Evolutionary conservation across 2,113 vertebrate genomes (phyloP).

Genomic region (Mesocricetus auratus): DNA sequence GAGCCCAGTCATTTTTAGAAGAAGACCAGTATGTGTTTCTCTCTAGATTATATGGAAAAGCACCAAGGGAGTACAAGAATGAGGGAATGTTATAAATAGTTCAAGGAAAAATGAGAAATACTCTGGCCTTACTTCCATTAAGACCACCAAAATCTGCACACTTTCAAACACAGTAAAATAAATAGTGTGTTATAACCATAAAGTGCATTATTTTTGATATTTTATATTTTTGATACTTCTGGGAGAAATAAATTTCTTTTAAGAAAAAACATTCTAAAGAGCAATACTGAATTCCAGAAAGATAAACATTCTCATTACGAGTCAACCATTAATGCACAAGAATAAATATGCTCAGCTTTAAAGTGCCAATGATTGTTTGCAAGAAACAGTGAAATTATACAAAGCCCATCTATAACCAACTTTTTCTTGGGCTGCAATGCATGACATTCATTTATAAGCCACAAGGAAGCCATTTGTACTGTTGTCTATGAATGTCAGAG

Average conservation of each 20-base stretch:
- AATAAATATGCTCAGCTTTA: background rate
- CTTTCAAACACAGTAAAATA: background rate
- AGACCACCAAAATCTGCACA: background rate
- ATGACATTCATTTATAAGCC: background rate
- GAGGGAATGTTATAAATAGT: background rate
- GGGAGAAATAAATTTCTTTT: background rate
- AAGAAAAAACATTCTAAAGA: constrained; percentile 20
- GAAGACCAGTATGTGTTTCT: background rate
- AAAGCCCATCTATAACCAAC: background rate
- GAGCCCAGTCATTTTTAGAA: background rate
- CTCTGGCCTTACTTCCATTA: background rate
- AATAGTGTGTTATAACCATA: background rate
- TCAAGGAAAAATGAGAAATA: constrained; percentile 16
- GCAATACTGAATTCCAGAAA: constrained; percentile 25
- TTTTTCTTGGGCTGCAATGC: background rate
- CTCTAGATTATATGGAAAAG: constrained; percentile 6
- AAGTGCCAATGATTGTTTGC: background rate
- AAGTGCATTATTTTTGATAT: background rate
- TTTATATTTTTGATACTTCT: constrained; percentile 10
- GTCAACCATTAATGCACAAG: background rate
- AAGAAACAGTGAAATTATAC: background rate
- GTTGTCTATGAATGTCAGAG: background rate
- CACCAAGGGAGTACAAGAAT: background rate
- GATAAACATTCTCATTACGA: background rate
- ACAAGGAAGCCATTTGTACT: background rate